Base-by-base conservation (phyloP, 2,888 invertebrate species). In the Sphaerophoria taeniata region DNA sequence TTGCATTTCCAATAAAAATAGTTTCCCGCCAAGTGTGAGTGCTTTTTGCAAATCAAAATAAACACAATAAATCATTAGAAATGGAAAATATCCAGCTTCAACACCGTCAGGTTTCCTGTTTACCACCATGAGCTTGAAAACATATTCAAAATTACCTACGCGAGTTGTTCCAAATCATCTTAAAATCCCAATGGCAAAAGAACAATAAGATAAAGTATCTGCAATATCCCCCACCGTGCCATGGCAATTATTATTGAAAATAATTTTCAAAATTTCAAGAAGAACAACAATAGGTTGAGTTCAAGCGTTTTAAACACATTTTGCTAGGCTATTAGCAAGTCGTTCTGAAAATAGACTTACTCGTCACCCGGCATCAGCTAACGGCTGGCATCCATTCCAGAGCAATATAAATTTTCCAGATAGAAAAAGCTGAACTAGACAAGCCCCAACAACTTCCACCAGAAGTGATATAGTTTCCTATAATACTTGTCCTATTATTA, bases 281-380 rank as follows among this genome's bases (percentile, higher is more conserved):
- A 39, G 80, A 67, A 72, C 80, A 45, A 69, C 73, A 58, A 85
- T 77, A 85, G 85, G 85, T 85, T 85, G 85, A 81, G 85, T 81
- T 81, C 81, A 81, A 81, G 79, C 79, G 39, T 65, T 75, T 75
- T 69, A 65, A 34, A 60, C 63, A 60, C 63, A 83, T 78, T 56
- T 47, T 55, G 31, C 34, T 24, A 2, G 24, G 47, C 75, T 80
- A 76, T 80, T 80, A 84, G 75, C 56, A 49, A 53, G 75, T 71
- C 12, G 36, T n/a, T 49, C 67, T 61, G 43, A 56, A 84, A 84
- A 84, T 84, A 84, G 84, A 75, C 39, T 39, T 11, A 67, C 67
- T 67, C 67, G 67, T 67, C 67, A 39, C 33, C 24, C 39, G 53
- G n/a, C 55, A 63, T 55, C 55, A 53, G 16, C 47, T 24, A 70